A percentile compares a stretch with the other conserved stretches of the same genome.
Evolutionary conservation across 2,797 vertebrate species (phyloP).

Genomic region (Diplodus puntazzo): DNA sequence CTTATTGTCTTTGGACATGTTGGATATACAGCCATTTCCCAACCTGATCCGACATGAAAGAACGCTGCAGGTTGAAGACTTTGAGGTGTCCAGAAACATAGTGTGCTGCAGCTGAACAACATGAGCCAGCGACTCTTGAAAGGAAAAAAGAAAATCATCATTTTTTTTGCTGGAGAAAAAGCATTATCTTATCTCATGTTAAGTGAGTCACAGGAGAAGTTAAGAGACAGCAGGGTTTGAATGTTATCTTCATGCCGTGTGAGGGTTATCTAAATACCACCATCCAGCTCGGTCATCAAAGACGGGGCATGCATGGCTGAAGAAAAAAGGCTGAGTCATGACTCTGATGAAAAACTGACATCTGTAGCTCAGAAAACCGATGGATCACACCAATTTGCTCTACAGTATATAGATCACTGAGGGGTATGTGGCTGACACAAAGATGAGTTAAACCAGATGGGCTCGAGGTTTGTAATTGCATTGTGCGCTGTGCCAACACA

Average conservation of each 20-base stretch:
- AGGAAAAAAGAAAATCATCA: conserved; percentile 21
- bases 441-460: conserved; percentile 63
- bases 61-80: conserved; percentile 56
- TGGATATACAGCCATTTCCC: conserved; percentile 50
- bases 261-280: conserved; percentile 58
- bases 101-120: conserved; percentile 35
- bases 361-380: conserved; percentile 20
- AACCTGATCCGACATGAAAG: conserved; percentile 75
- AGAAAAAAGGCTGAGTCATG: conserved; percentile 41
- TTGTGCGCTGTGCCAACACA: conserved; percentile 54
- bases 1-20: conserved; percentile 74
- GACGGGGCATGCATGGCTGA: conserved; percentile 10
- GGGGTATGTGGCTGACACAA: conserved; percentile 13
- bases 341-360: conserved; percentile 11
- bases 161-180: conserved; percentile 12
- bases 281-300: conserved; percentile 43
- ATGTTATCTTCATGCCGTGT: conserved; percentile 49
- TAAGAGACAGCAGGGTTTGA: conserved; percentile 31
- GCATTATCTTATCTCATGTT: conserved; percentile 54
- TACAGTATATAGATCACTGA: conserved; percentile 6
- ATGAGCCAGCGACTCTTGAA: conserved; percentile 36
- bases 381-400: neutral
- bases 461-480: conserved; percentile 55
- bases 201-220: conserved; percentile 47
- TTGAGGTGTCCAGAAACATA: conserved; percentile 52